These are phyloP conservation scores for Athene noctua DNA, from an alignment of 2,113 vertebrate genomes.

Conservation along the genomic window DNA sequence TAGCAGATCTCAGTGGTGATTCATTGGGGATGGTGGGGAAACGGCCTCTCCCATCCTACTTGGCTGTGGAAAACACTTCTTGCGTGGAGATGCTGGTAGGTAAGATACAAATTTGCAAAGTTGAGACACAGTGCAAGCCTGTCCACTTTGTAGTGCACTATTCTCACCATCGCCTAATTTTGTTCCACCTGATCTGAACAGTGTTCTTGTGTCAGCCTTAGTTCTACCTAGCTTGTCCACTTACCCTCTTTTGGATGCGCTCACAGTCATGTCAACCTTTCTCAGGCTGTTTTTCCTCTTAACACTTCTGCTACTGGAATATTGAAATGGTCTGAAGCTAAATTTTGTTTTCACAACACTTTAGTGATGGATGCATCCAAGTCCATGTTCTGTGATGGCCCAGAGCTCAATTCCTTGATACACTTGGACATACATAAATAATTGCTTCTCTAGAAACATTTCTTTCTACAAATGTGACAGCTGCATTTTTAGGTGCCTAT, in stretches of 20 bases:
- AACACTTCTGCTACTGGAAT: background rate
- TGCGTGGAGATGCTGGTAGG: background rate
- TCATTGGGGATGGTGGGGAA: background rate
- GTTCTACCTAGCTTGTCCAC: background rate
- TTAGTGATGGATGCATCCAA: background rate
- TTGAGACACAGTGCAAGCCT: background rate
- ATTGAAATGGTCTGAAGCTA: background rate
- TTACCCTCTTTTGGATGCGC: background rate
- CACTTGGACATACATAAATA: background rate
- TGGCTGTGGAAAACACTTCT: background rate
- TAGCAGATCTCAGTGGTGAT: background rate
- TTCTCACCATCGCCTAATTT: background rate
- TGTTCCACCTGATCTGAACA: background rate
- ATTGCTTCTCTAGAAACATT: background rate
- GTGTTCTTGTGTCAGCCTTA: background rate
- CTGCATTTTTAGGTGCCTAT: background rate
- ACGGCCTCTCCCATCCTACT: background rate
- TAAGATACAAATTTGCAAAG: accelerated
- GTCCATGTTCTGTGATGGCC: background rate
- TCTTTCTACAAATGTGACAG: background rate
- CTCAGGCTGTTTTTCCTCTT: background rate
- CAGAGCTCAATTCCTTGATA: background rate
- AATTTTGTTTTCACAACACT: background rate
- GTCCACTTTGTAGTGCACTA: background rate
- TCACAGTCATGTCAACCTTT: background rate